Evolutionary conservation across 2,888 invertebrate genomes (phyloP), one percentile per base, ranked within the genome.

Genomic region (Mayetiola destructor): DNA sequence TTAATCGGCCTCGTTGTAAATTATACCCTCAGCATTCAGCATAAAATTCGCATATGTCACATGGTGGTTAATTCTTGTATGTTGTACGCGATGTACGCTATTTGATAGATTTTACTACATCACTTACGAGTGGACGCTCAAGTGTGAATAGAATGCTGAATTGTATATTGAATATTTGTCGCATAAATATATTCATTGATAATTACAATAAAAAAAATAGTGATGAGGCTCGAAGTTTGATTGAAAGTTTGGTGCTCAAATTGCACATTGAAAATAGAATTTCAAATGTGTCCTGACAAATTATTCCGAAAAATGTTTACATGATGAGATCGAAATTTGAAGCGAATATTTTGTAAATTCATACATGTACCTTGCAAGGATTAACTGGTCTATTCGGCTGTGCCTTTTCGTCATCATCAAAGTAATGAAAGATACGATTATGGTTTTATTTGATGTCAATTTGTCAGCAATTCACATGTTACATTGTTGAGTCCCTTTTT

Each of bases 1-100:
- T 18, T 53, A 53, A 53, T 53, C 53, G 53, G 53, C 53, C 32
- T 30, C 30, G 27, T 27, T 48, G 53, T 53, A 53, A 53, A 53
- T 53, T 29, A 53, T 53, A 53, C 53, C 30, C 53, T 53, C 53
- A 18, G 30, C 27, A 52, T 42, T 53, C 53, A 18, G 30, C 27
- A 52, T 42, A 42, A 48, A 48, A 8, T 16, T 20, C 53, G 30
- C 53, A 53, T 53, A 53, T 53, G 53, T 53, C 53, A 53, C 12
- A 53, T 53, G 20, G 53, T 53, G 53, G 53, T 53, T 53, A 53
- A 53, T 53, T 32, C 29, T 53, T 53, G 10, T 30, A 12, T 6
- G 12, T 6, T 9, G 6, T 32, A 6, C 12, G 32, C 32, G 6
- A 12, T 32, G 32, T 32, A 32, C 32, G 6, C 32, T 32, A 12